Evolutionary conservation across 2,113 vertebrate species (phyloP).

Genomic region (Antigone vipio): DNA sequence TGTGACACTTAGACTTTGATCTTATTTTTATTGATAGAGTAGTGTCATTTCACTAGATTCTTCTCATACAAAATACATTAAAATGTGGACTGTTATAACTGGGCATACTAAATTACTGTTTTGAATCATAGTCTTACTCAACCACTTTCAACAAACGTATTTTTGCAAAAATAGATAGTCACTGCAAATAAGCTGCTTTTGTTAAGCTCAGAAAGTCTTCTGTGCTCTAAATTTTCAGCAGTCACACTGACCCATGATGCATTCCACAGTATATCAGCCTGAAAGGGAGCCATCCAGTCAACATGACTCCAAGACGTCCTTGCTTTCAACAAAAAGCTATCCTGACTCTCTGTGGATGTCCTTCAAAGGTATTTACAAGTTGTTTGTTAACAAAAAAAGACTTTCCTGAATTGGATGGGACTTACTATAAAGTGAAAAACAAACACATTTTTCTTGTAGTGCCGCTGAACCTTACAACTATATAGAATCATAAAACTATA

Average conservation of each 20-base stretch:
- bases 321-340: not conserved
- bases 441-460: not conserved
- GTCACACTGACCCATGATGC: not conserved
- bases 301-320: not conserved
- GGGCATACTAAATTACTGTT: not conserved
- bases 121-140: not conserved
- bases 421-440: not conserved
- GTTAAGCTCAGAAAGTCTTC: not conserved
- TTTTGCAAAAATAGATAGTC: not conserved
- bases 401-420: conserved; percentile 11
- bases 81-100: not conserved
- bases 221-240: not conserved
- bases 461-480: not conserved
- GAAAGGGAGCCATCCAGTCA: not conserved
- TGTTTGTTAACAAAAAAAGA: conserved; percentile 38
- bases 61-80: not conserved
- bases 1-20: not conserved
- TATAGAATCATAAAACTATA: not conserved
- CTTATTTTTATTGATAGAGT: not conserved
- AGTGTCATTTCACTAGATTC: not conserved
- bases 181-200: not conserved
- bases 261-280: not conserved
- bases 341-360: not conserved
- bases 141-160: not conserved
- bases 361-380: conserved; percentile 25